Base-by-base conservation (phyloP, 2,113 vertebrate genomes). In the Podarcis raffonei region DNA sequence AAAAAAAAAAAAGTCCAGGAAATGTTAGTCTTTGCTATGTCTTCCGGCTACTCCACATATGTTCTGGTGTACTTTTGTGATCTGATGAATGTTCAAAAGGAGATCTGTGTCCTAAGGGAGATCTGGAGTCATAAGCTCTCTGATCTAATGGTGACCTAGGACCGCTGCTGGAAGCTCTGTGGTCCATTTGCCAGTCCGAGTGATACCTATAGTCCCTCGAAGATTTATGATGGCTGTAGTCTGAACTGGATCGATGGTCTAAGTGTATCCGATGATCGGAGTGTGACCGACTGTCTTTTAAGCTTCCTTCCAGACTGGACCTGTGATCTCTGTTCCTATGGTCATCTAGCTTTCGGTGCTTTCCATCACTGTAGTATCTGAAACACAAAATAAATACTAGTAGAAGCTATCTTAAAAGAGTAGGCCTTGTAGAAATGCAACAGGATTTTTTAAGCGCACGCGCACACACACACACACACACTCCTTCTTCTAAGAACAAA, bases 51-150 rank as follows among this genome's bases (percentile, higher is more conserved):
- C 97, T 98, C 99, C 99, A 99, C 90, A 98, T 98, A 95, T 99
- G 98, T 96, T 99, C 99, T 2, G 99, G 98, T 77, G 99, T 99
- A 97, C 97, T 98, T 97, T 97, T 98, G 96, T 99, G 98, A 97
- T 99, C 99, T 35, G 98, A 95, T 53, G 98, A 98, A 92, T 98
- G 98, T 95, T 99, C 99, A 92, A 98, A 99, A 1, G 99, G 98
- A 78, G 98, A 99, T 93, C 98, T 97, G 94, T 97, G 98, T 27
- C 97, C 98, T 77, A 98, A 66, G 0, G 98, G 98, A 20, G 98
- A 99, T 89, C 98, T 98, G 35, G 98, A 98, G 90, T 98, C 98
- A 71, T 98, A 99, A 4, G 98, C 99, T 85, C 98, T 98, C 93
- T 99, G 98, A 96, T 98, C 98, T 87, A 98, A 94, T 25, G 99